These are phyloP conservation scores for Heliocidaris erythrogramma DNA, from an alignment of 35 echinoderm and acorn worm genomes.

Conservation along the genomic window DNA sequence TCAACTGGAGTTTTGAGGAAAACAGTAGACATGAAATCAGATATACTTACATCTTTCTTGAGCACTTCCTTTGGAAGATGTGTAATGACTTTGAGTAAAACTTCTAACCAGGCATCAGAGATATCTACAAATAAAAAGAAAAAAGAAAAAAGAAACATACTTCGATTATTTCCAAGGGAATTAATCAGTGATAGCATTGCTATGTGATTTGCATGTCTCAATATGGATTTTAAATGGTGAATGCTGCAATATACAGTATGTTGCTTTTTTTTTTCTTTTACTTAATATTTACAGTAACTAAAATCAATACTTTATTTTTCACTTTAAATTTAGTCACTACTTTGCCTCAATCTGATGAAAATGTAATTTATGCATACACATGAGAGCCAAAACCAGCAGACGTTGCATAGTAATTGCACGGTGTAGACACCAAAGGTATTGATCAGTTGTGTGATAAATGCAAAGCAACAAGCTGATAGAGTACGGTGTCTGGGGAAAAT, in stretches of 20 bases:
- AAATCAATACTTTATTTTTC: no score
- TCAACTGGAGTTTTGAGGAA: neutral
- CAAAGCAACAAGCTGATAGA: neutral
- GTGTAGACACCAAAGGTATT: neutral
- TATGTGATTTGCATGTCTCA: no score
- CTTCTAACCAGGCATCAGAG: conserved; percentile 83
- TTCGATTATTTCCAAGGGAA: no score
- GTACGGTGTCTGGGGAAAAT: neutral
- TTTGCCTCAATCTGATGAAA: no score
- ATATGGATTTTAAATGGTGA: no score
- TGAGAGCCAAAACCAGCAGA: no score
- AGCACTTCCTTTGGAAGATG: conserved; percentile 91
- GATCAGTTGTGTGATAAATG: neutral
- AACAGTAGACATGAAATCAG: neutral
- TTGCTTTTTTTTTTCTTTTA: no score
- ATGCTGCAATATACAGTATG: no score
- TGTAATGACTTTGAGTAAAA: conserved; percentile 87
- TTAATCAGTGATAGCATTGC: no score
- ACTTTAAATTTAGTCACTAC: no score
- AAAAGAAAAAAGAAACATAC: neutral
- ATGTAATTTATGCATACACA: no score
- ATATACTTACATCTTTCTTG: conserved; percentile 92
- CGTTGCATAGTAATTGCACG: neutral
- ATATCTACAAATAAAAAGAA: conserved; percentile 53
- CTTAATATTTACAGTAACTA: no score